Percentiles rank a stretch among this genome's conserved stretches.
These are phyloP conservation scores for Drosophila eugracilis DNA, from an alignment of 1,140 invertebrate genomes.

Conservation along the genomic window DNA sequence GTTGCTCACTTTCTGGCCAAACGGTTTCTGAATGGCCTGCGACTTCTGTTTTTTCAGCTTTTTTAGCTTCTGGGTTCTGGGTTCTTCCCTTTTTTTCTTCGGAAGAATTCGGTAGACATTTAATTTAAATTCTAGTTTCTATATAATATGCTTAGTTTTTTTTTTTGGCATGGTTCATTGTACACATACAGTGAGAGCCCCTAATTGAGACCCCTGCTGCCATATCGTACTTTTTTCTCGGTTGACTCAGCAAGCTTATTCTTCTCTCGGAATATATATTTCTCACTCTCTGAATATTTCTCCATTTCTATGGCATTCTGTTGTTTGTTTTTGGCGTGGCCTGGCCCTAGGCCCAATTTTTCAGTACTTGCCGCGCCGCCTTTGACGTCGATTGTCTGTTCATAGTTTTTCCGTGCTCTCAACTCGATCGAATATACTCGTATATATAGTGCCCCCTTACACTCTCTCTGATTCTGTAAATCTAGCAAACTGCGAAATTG, in stretches of 20 bases:
- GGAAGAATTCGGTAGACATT: constrained; percentile 59
- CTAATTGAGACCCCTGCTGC: constrained; percentile 36
- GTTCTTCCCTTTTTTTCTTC: constrained; percentile 41
- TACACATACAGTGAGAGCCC: constrained; percentile 62
- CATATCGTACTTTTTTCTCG: constrained; percentile 35
- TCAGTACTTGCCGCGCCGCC: constrained; percentile 63
- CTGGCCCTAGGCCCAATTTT: constrained; percentile 49
- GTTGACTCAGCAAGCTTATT: constrained; percentile 43
- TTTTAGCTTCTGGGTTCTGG: constrained; percentile 20
- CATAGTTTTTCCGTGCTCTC: constrained; percentile 3
- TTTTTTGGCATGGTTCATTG: constrained; percentile 79
- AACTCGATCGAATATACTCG: constrained; percentile 27
- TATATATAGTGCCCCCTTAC: constrained; percentile 20
- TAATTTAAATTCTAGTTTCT: constrained; percentile 72
- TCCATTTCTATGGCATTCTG: constrained; percentile 19
- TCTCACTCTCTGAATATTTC: constrained; percentile 27
- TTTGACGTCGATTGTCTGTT: constrained; percentile 60
- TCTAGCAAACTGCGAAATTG: constrained; percentile 32
- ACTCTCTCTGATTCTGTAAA: constrained; percentile 23
- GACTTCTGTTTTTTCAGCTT: constrained; percentile 59
- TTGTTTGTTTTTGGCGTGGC: constrained; percentile 50
- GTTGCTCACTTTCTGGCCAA: constrained; percentile 46
- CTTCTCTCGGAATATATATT: constrained; percentile 18
- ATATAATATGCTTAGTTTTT: constrained; percentile 50
- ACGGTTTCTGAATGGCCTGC: constrained; percentile 50